These are phyloP conservation scores for Sthenelais limicola DNA, from an alignment of 2,888 invertebrate genomes.

Conservation along the genomic window DNA sequence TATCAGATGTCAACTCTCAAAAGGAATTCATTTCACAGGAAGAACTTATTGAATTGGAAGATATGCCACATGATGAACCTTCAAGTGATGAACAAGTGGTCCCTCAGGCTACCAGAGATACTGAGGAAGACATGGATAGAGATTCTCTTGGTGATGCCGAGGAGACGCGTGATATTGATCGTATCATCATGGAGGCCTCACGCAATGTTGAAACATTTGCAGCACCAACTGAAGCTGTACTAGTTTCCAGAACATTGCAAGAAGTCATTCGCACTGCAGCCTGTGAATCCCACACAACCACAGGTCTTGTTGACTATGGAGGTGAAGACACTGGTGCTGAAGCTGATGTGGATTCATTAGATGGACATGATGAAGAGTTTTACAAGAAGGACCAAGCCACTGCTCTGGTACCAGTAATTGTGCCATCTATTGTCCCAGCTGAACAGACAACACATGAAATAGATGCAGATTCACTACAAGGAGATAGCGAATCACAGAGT, in stretches of 20 bases:
- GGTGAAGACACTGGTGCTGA: conserved; percentile 6
- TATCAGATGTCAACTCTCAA: conserved; percentile 31
- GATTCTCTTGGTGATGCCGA: conserved; percentile 44
- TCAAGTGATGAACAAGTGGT: conserved; percentile 28
- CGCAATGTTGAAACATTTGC: conserved; percentile 49
- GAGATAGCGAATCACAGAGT: conserved; percentile 48
- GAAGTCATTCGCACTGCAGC: conserved; percentile 34
- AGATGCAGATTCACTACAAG: conserved; percentile 48
- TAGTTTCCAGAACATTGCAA: conserved; percentile 25
- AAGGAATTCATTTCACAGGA: conserved; percentile 44
- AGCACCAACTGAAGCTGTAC: conserved; percentile 39
- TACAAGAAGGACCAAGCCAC: conserved; percentile 28
- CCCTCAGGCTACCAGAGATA: background rate
- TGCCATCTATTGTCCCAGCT: conserved; percentile 42
- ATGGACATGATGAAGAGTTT: conserved; percentile 58
- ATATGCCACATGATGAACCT: conserved; percentile 40
- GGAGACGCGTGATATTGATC: conserved; percentile 47
- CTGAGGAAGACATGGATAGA: conserved; percentile 42
- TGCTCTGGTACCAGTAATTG: conserved; percentile 26
- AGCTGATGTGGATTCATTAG: conserved; percentile 59
- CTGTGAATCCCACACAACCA: conserved; percentile 20
- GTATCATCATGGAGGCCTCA: conserved; percentile 53
- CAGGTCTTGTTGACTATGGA: conserved; percentile 27
- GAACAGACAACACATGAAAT: conserved; percentile 47
- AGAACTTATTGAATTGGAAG: conserved; percentile 41